These are phyloP conservation scores for Okamejei kenojei DNA, from an alignment of 2,797 vertebrate genomes.

Conservation along the genomic window DNA sequence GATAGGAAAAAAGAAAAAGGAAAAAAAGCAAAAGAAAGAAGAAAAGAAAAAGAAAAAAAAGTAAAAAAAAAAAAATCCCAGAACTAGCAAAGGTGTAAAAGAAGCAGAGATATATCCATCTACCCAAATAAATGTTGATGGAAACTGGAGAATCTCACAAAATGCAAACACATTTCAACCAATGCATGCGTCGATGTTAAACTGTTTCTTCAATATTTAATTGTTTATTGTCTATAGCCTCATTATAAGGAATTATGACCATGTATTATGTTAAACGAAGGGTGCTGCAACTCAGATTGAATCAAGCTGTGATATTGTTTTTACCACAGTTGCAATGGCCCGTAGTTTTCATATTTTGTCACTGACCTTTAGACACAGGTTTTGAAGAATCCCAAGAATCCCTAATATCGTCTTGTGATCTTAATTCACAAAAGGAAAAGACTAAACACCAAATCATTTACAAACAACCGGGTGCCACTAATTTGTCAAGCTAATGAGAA, in stretches of 20 bases:
- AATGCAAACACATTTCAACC: not conserved
- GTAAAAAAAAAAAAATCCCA: no score
- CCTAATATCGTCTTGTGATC: not conserved
- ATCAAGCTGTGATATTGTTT: not conserved
- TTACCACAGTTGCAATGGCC: not conserved
- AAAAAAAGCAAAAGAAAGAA: no score
- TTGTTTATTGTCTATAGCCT: not conserved
- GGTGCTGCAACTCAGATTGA: not conserved
- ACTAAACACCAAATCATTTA: not conserved
- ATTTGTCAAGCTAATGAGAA: constrained; percentile 11
- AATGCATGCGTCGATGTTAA: not conserved
- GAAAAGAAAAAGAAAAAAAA: no score
- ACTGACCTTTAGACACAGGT: not conserved
- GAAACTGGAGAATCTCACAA: no score
- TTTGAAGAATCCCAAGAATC: not conserved
- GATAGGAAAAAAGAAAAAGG: no score
- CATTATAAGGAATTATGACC: not conserved
- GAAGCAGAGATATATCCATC: no score
- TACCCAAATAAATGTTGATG: no score
- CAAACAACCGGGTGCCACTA: constrained; percentile 1
- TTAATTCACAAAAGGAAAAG: not conserved
- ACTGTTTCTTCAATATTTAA: not conserved
- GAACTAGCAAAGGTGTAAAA: no score
- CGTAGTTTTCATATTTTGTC: not conserved
- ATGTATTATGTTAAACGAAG: not conserved